These are phyloP conservation scores for Chiroxiphia lanceolata DNA, from an alignment of 2,797 vertebrate species.

Conservation along the genomic window DNA sequence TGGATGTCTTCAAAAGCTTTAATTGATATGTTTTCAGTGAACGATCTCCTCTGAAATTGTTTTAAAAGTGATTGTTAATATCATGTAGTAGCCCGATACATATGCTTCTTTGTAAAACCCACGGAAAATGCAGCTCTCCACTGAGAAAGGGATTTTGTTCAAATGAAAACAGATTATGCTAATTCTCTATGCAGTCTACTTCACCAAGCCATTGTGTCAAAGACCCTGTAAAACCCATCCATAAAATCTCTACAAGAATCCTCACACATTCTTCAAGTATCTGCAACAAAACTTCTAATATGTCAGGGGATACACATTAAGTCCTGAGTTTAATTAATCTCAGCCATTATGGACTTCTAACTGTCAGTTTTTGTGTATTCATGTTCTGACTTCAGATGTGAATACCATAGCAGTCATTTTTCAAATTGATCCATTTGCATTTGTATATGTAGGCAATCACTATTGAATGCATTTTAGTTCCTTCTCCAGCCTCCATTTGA, in stretches of 20 bases:
- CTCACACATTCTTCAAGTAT: not conserved
- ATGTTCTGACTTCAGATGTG: not conserved
- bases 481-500: not conserved
- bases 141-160: not conserved
- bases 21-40: not conserved
- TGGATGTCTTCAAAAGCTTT: not conserved
- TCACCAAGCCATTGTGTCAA: not conserved
- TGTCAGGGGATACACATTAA: not conserved
- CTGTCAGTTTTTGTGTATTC: not conserved
- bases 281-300: not conserved
- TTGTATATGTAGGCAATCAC: not conserved
- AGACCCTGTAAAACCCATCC: not conserved
- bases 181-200: not conserved
- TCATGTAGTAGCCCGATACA: not conserved
- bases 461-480: not conserved
- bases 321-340: constrained; percentile 20
- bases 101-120: not conserved
- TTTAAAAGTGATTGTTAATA: not conserved
- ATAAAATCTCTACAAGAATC: not conserved
- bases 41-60: not conserved
- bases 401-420: not conserved
- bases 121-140: not conserved
- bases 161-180: not conserved
- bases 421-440: not conserved
- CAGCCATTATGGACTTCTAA: not conserved